phyloP scores from a whole-genome alignment of 2,888 invertebrate genomes.

The Slavum lentiscoides region DNA sequence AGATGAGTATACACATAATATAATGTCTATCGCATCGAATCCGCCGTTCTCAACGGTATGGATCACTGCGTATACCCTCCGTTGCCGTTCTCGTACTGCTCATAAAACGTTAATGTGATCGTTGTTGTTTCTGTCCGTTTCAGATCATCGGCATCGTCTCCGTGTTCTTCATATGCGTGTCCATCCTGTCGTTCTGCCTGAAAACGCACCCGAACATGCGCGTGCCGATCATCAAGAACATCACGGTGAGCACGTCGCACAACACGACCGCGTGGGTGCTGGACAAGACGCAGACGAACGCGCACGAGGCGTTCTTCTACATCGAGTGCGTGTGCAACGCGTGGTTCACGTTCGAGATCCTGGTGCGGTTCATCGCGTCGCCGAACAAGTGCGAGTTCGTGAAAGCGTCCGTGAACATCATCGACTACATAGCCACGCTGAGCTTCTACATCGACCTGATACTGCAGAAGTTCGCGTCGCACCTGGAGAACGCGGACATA shows the following conservation, averaged over 20 bases:
- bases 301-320: slow-evolving; percentile 96
- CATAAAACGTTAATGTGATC: too few species aligned
- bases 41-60: too few species aligned
- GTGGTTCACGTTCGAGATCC: slow-evolving; percentile 98
- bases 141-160: slow-evolving; percentile 98
- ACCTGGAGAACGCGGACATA: slow-evolving; percentile 91
- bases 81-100: too few species aligned
- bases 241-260: slow-evolving; percentile 75
- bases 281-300: slow-evolving; percentile 91
- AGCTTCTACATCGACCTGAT: slow-evolving; percentile 95
- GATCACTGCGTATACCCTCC: too few species aligned
- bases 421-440: slow-evolving; percentile 97
- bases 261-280: slow-evolving; percentile 79
- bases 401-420: slow-evolving; percentile 95
- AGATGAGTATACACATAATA: too few species aligned
- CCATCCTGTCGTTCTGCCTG: slow-evolving; percentile 98
- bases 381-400: slow-evolving; percentile 89
- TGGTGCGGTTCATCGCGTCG: slow-evolving; percentile 87
- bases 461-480: slow-evolving; percentile 85
- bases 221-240: slow-evolving; percentile 83
- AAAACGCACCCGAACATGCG: slow-evolving; percentile 99
- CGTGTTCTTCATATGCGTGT: slow-evolving; percentile 99
- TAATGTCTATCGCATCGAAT: too few species aligned
- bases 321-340: slow-evolving; percentile 98
- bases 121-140: slow-evolving; percentile 58